Percentiles rank a stretch among this genome's conserved stretches.
phyloP scores from a whole-genome alignment of 2,797 vertebrate species.

The Oryzias dopingdopingensis region DNA sequence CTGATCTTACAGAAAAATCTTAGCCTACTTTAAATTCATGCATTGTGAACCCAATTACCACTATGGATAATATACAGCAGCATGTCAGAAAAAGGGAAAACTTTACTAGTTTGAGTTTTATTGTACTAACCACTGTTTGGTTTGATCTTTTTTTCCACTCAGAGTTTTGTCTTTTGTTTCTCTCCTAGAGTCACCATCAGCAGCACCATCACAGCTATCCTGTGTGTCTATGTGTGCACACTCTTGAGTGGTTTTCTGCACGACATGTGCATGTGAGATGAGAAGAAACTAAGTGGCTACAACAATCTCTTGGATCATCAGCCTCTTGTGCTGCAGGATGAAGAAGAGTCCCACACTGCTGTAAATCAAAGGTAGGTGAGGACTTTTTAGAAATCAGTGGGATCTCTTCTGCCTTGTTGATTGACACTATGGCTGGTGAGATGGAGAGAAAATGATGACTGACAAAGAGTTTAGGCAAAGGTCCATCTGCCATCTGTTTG shows the following conservation, averaged over 20 bases:
- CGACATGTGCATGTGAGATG: slow-evolving; percentile 66
- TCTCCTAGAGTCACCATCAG: slow-evolving; percentile 35
- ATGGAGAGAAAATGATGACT: slow-evolving; percentile 42
- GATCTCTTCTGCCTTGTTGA: slow-evolving; percentile 47
- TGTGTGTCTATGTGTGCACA: slow-evolving; percentile 8
- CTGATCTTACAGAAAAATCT: no score
- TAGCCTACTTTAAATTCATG: no score
- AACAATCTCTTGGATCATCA: slow-evolving; percentile 62
- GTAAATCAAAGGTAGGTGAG: slow-evolving; percentile 79
- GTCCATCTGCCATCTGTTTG: slow-evolving; percentile 15
- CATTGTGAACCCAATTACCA: no score
- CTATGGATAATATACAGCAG: no score
- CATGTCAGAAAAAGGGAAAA: no score
- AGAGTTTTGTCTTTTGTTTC: slow-evolving; percentile 1
- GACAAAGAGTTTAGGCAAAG: slow-evolving; percentile 30
- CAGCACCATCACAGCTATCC: slow-evolving; percentile 17
- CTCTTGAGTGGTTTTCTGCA: slow-evolving; percentile 5
- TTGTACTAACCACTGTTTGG: no score
- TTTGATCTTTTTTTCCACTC: slow-evolving; percentile 19
- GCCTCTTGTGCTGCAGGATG: slow-evolving; percentile 67
- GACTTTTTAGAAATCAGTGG: slow-evolving; percentile 63
- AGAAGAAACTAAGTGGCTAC: slow-evolving; percentile 69
- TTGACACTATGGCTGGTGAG: slow-evolving; percentile 22
- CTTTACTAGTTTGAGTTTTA: no score
- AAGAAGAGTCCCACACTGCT: slow-evolving; percentile 76